Percentiles rank a stretch among this genome's conserved stretches.
Evolutionary conservation across 2,113 vertebrate genomes (phyloP).

Genomic region (Piprites chloris): DNA sequence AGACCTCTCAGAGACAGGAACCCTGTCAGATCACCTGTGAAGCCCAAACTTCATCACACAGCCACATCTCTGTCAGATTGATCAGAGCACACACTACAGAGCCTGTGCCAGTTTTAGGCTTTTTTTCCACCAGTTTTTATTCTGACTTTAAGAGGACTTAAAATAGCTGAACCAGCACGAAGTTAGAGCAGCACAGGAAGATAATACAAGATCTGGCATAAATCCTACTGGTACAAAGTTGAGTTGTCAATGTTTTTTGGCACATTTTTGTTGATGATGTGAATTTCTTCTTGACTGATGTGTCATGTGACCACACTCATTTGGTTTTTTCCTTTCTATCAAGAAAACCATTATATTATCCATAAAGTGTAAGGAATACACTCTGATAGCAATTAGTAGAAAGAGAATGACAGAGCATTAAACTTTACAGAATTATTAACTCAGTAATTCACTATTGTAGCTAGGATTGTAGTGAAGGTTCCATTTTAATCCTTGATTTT

Average conservation of each 20-base stretch:
- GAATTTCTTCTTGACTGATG: neutral
- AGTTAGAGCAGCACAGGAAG: neutral
- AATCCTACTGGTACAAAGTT: neutral
- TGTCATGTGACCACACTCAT: neutral
- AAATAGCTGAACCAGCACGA: neutral
- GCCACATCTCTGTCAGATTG: neutral
- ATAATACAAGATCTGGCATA: neutral
- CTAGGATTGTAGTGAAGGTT: neutral
- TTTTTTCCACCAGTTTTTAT: neutral
- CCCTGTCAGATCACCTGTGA: accelerated
- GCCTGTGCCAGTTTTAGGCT: neutral
- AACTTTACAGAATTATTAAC: neutral
- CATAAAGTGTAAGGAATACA: neutral
- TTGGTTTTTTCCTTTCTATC: neutral
- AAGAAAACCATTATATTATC: neutral
- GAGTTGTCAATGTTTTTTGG: neutral
- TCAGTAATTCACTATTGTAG: neutral
- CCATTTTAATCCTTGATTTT: neutral
- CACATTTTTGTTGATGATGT: neutral
- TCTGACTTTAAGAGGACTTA: neutral
- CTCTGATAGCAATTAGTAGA: neutral
- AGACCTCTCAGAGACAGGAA: accelerated
- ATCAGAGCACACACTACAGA: neutral
- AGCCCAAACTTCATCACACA: neutral
- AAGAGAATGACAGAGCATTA: neutral